Evolutionary conservation across 2,888 invertebrate species (phyloP).

Genomic region (Phyllotreta cruciferae): DNA sequence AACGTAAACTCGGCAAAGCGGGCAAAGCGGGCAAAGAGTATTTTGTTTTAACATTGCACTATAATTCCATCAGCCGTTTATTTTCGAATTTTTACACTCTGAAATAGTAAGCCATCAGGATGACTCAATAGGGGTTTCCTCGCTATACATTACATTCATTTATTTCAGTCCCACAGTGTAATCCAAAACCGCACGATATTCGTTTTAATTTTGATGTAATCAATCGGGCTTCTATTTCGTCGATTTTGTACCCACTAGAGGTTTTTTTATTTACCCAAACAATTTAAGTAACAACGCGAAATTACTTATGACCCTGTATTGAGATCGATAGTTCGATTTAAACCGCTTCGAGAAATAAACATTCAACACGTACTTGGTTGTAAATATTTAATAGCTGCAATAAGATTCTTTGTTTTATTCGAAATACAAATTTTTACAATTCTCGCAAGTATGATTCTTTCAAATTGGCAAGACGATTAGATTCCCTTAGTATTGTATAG

Average conservation of each 20-base stretch:
- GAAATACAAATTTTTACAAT: too few species aligned
- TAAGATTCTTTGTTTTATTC: too few species aligned
- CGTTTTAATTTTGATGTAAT: background rate
- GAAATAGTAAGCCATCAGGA: conserved; percentile 8
- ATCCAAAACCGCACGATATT: conserved; percentile 16
- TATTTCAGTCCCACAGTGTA: conserved; percentile 19
- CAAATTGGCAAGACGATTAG: too few species aligned
- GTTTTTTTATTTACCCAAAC: background rate
- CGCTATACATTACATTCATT: conserved; percentile 25
- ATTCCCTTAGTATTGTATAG: too few species aligned
- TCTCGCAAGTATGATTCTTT: too few species aligned
- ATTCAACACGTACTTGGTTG: conserved; percentile 13
- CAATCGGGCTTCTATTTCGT: conserved; percentile 2
- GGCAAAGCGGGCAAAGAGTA: too few species aligned
- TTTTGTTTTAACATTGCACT: too few species aligned
- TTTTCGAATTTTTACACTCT: too few species aligned
- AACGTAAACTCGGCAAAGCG: too few species aligned
- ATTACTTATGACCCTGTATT: background rate
- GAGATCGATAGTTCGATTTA: conserved; percentile 20
- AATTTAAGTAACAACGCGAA: background rate
- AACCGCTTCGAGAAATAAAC: conserved; percentile 3
- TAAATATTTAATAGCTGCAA: conserved; percentile 12
- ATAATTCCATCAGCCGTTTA: too few species aligned
- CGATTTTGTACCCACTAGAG: background rate
- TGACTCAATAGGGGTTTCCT: conserved; percentile 20